Evolutionary conservation across 2,113 vertebrate genomes (phyloP).

Genomic region (Canis aureus): DNA sequence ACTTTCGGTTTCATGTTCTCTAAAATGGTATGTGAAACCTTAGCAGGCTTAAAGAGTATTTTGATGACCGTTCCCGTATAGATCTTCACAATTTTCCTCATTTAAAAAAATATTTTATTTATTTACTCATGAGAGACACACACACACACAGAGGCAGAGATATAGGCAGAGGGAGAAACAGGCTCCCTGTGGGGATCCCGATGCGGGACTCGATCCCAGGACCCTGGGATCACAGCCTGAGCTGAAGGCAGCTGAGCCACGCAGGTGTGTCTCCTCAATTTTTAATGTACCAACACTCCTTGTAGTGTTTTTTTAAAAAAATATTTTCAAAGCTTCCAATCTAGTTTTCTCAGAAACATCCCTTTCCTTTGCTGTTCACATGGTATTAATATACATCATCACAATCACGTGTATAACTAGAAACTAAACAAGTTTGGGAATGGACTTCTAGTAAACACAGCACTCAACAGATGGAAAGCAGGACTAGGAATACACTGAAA

Average conservation of each 20-base stretch:
- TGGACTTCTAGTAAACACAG: neutral
- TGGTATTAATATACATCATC: neutral
- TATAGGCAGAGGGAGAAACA: too few species aligned
- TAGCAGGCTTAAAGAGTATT: neutral
- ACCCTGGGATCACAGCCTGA: too few species aligned
- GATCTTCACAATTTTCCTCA: neutral
- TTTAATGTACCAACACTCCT: too few species aligned
- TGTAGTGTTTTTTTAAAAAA: neutral
- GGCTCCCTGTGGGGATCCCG: too few species aligned
- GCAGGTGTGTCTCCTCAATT: too few species aligned
- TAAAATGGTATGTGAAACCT: neutral
- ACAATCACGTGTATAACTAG: neutral
- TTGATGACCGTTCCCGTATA: neutral
- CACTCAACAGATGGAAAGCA: neutral
- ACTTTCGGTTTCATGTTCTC: neutral
- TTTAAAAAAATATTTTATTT: neutral
- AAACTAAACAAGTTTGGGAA: neutral
- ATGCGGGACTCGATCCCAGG: too few species aligned
- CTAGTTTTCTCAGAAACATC: neutral
- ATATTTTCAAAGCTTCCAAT: neutral
- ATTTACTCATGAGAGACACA: too few species aligned
- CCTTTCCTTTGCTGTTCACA: neutral
- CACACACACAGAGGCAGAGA: too few species aligned
- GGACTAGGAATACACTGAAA: neutral
- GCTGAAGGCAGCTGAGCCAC: too few species aligned